phyloP scores from a whole-genome alignment of 2,888 invertebrate species.

The Volucella inflata region DNA sequence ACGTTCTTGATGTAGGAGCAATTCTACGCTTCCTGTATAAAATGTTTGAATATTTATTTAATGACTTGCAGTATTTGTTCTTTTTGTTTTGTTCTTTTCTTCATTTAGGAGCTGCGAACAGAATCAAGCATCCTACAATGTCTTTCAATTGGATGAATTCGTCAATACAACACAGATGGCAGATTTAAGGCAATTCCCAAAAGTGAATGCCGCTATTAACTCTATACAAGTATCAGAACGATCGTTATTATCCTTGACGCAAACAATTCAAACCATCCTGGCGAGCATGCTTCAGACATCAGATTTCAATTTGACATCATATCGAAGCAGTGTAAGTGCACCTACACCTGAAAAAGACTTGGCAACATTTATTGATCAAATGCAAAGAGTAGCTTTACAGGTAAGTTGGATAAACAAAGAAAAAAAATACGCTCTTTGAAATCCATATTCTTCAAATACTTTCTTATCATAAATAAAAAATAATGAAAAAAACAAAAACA shows the following conservation, averaged over 20 bases:
- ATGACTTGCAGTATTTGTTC: slow-evolving; percentile 3
- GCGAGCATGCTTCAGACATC: slow-evolving; percentile 83
- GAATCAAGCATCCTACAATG: slow-evolving; percentile 89
- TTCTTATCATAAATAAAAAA: slow-evolving; percentile 9
- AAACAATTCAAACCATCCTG: slow-evolving; percentile 82
- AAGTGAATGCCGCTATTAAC: slow-evolving; percentile 82
- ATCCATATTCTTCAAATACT: slow-evolving; percentile 17
- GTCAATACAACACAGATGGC: slow-evolving; percentile 87
- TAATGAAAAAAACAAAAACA: neutral
- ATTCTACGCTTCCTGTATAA: neutral
- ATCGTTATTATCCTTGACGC: slow-evolving; percentile 82
- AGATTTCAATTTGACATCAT: slow-evolving; percentile 82
- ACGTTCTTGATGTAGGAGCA: slow-evolving; percentile 19
- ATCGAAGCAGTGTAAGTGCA: slow-evolving; percentile 82
- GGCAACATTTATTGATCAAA: slow-evolving; percentile 84
- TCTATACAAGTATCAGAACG: slow-evolving; percentile 82
- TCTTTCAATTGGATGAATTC: slow-evolving; percentile 89
- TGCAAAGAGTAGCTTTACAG: slow-evolving; percentile 84
- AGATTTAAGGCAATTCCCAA: slow-evolving; percentile 83
- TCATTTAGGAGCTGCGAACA: slow-evolving; percentile 88
- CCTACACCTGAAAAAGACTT: slow-evolving; percentile 84
- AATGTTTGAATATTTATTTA: slow-evolving; percentile 24
- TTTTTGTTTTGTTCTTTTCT: slow-evolving; percentile 14
- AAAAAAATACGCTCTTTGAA: neutral
- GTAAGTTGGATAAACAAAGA: slow-evolving; percentile 76